Conservation (phyloP, 2,888 invertebrate species). For the Microctonus aethiopoides region DNA sequence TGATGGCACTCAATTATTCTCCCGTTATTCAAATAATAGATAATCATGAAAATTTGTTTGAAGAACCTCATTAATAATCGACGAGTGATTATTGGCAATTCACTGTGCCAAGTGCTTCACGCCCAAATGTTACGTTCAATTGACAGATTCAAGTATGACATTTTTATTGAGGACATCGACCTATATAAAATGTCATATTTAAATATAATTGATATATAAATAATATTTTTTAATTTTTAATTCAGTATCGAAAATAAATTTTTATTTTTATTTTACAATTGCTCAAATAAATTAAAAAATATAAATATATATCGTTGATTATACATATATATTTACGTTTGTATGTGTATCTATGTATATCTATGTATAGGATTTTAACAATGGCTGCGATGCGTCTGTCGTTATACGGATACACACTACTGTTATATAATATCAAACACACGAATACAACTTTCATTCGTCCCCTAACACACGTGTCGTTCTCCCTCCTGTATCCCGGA, state of each 20-base stretch:
- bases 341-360: neutral
- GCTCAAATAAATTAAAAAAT: too few relatives aligned
- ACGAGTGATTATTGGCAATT: constrained; percentile 58
- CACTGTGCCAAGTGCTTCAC: constrained; percentile 23
- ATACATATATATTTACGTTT: neutral
- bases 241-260: too few relatives aligned
- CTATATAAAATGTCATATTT: neutral
- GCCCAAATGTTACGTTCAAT: constrained; percentile 12
- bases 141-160: constrained; percentile 28
- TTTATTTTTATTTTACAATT: too few relatives aligned
- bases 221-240: too few relatives aligned
- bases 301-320: neutral
- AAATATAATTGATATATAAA: too few relatives aligned
- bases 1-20: constrained; percentile 43
- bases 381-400: constrained; percentile 52
- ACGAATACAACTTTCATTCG: constrained; percentile 32
- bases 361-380: constrained; percentile 47
- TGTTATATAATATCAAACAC: constrained; percentile 24
- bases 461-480: constrained; percentile 38
- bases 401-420: constrained; percentile 7
- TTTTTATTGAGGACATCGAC: constrained; percentile 1
- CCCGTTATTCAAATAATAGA: constrained; percentile 56
- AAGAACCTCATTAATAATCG: constrained; percentile 61
- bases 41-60: constrained; percentile 58
- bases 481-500: constrained; percentile 28